Evolutionary conservation across 2,113 vertebrate species (phyloP).

Genomic region (Chaetorhynchus papuensis): DNA sequence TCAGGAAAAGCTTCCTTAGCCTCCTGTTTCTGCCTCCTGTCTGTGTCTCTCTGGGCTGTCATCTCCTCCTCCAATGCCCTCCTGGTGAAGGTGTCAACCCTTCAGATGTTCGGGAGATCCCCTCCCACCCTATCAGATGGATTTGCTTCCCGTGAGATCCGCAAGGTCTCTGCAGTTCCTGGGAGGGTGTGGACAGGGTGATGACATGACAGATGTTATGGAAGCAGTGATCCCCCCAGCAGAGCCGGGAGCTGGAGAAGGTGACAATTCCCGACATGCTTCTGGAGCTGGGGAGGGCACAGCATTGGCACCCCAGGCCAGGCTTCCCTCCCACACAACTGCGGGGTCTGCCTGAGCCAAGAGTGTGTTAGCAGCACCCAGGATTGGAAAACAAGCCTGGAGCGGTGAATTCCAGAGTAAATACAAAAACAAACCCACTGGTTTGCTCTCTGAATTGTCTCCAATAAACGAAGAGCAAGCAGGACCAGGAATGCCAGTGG

Average conservation of each 20-base stretch:
- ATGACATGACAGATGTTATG: neutral
- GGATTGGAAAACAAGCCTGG: neutral
- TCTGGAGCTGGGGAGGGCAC: neutral
- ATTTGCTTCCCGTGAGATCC: neutral
- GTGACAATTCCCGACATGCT: neutral
- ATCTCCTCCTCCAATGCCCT: neutral
- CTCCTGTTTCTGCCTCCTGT: neutral
- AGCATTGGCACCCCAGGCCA: neutral
- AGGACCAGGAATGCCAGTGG: neutral
- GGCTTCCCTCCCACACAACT: neutral
- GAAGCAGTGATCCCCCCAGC: neutral
- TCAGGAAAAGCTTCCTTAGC: neutral
- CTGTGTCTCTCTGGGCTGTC: neutral
- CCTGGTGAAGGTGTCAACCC: neutral
- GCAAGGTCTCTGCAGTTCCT: neutral
- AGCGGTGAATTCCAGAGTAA: neutral
- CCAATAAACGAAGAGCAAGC: neutral
- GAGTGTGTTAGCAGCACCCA: neutral
- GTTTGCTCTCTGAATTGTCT: neutral
- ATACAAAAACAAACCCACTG: neutral
- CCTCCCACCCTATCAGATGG: neutral
- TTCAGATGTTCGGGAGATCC: neutral
- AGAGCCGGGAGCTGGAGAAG: neutral
- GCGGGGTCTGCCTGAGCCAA: neutral
- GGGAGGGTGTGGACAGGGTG: neutral